Percentiles rank a stretch among this genome's conserved stretches.
phyloP scores from a whole-genome alignment of 2,888 invertebrate genomes.

The Scelioninae gen. 1 region DNA sequence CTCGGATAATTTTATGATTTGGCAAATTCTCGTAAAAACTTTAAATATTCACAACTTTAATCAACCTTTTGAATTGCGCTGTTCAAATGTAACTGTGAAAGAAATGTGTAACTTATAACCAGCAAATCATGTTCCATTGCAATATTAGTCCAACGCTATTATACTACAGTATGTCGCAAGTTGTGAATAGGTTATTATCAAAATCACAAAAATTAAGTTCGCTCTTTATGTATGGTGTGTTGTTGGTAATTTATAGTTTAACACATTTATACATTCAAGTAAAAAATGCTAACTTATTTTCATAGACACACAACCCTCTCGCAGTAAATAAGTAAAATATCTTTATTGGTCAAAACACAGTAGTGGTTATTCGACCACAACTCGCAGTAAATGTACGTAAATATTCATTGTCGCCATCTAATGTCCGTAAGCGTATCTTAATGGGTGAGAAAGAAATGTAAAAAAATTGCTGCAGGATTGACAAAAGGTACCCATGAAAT shows the following conservation, averaged over 20 bases:
- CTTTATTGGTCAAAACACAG: no score
- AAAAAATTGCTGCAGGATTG: no score
- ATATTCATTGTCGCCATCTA: no score
- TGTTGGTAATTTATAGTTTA: not conserved
- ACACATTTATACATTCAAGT: not conserved
- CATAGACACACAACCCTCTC: no score
- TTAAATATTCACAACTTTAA: not conserved
- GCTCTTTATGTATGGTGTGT: slow-evolving; percentile 12
- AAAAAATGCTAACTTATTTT: no score
- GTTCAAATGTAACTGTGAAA: slow-evolving; percentile 10
- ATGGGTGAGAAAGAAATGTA: no score
- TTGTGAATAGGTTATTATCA: slow-evolving; percentile 16
- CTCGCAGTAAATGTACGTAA: no score
- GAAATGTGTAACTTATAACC: slow-evolving; percentile 8
- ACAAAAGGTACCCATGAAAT: not conserved
- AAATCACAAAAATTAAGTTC: slow-evolving; percentile 19
- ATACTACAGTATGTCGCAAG: slow-evolving; percentile 4
- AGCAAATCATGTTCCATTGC: slow-evolving; percentile 1
- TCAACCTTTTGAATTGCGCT: slow-evolving; percentile 8
- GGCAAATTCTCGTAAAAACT: slow-evolving; percentile 8
- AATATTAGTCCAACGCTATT: slow-evolving; percentile 15
- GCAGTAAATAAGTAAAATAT: no score
- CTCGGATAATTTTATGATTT: no score
- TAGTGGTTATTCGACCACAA: no score
- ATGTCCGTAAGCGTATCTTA: no score